These are phyloP conservation scores for Hycleus phaleratus DNA, from an alignment of 1,140 invertebrate genomes.

Conservation along the genomic window DNA sequence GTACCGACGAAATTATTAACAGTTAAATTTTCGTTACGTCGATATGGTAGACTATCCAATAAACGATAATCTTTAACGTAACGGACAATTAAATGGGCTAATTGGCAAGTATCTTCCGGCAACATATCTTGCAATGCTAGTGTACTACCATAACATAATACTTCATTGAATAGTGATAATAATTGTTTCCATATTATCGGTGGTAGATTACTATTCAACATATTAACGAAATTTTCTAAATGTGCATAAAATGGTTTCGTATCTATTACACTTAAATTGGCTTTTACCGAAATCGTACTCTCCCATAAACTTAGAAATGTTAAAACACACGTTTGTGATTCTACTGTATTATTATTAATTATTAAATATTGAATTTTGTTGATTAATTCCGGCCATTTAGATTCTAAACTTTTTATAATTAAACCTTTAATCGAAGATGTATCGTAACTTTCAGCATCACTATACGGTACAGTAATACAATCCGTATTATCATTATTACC, in stretches of 20 bases:
- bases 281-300: constrained; percentile 84
- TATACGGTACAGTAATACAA: constrained; percentile 61
- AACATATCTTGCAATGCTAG: constrained; percentile 76
- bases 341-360: constrained; percentile 46
- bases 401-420: constrained; percentile 74
- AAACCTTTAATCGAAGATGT: constrained; percentile 75
- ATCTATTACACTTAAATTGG: constrained; percentile 79
- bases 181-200: constrained; percentile 77
- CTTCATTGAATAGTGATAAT: constrained; percentile 77
- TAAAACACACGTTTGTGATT: constrained; percentile 61
- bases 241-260: constrained; percentile 83
- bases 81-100: constrained; percentile 75
- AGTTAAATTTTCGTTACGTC: constrained; percentile 31
- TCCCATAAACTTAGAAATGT: constrained; percentile 82
- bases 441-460: constrained; percentile 71
- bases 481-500: constrained; percentile 31
- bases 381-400: constrained; percentile 72
- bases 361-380: constrained; percentile 55
- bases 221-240: constrained; percentile 68
- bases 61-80: constrained; percentile 78
- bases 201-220: constrained; percentile 63
- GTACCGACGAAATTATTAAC: constrained; percentile 39
- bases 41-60: constrained; percentile 58
- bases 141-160: constrained; percentile 82
- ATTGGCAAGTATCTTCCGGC: constrained; percentile 76